Evolutionary conservation across 2,888 invertebrate species (phyloP).

Genomic region (Zele albiditarsus): DNA sequence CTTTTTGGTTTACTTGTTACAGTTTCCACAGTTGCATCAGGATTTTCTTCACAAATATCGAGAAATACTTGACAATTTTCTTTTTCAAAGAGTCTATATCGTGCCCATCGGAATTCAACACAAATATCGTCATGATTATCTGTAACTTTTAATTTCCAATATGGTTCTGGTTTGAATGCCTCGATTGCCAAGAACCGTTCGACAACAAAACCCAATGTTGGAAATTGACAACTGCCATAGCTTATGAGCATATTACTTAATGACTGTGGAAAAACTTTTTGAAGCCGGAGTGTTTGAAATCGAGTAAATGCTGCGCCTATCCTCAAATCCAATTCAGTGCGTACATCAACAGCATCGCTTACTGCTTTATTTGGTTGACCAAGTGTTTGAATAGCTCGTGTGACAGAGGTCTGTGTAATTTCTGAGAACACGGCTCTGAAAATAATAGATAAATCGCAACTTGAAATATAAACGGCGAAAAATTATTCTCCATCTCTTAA

Average conservation of each 20-base stretch:
- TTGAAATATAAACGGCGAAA: neutral
- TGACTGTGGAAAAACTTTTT: slow-evolving; percentile 84
- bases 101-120: slow-evolving; percentile 92
- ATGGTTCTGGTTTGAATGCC: slow-evolving; percentile 92
- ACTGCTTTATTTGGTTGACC: slow-evolving; percentile 85
- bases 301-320: slow-evolving; percentile 99
- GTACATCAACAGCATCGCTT: slow-evolving; percentile 95
- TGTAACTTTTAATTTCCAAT: slow-evolving; percentile 95
- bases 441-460: slow-evolving; percentile 17
- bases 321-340: slow-evolving; percentile 92
- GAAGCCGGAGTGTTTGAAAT: slow-evolving; percentile 93
- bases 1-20: slow-evolving; percentile 91
- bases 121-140: slow-evolving; percentile 84
- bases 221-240: slow-evolving; percentile 99
- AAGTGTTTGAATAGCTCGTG: slow-evolving; percentile 86
- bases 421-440: slow-evolving; percentile 95
- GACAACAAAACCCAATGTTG: slow-evolving; percentile 99
- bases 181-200: slow-evolving; percentile 95
- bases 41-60: slow-evolving; percentile 85
- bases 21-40: slow-evolving; percentile 82
- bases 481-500: neutral
- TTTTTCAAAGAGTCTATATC: slow-evolving; percentile 91
- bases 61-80: slow-evolving; percentile 86
- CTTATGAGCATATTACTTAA: slow-evolving; percentile 89
- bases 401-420: slow-evolving; percentile 89